Conservation (phyloP, 2,113 vertebrate species). For the Phaethon lepturus region DNA sequence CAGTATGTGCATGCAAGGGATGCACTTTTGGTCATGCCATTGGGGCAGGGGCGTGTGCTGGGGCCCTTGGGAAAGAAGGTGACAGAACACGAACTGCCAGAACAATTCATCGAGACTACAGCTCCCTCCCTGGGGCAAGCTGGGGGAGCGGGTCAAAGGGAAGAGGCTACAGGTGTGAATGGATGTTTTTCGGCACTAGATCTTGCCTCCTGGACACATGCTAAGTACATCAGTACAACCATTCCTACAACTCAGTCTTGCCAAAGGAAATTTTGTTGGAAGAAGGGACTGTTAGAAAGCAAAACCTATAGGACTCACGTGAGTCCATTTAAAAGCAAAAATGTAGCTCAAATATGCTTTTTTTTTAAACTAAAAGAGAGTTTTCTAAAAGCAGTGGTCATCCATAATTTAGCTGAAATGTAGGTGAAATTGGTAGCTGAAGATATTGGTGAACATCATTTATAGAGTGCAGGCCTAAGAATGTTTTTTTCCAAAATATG, state of each 20-base stretch:
- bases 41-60: not conserved
- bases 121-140: not conserved
- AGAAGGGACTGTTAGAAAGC: not conserved
- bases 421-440: not conserved
- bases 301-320: not conserved
- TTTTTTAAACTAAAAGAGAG: not conserved
- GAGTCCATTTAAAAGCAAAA: not conserved
- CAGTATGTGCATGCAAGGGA: not conserved
- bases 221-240: rapidly evolving
- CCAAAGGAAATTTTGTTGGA: not conserved
- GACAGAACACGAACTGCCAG: not conserved
- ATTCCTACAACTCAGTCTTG: not conserved
- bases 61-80: not conserved
- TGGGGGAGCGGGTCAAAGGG: not conserved
- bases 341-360: not conserved
- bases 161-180: not conserved
- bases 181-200: not conserved
- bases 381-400: not conserved
- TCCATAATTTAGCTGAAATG: not conserved
- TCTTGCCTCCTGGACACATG: not conserved
- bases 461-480: not conserved
- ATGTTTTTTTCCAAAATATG: not conserved
- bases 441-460: not conserved
- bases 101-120: not conserved
- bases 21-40: not conserved